Evolutionary conservation across 1,140 invertebrate species (phyloP).

Genomic region (Homalodisca vitripennis): DNA sequence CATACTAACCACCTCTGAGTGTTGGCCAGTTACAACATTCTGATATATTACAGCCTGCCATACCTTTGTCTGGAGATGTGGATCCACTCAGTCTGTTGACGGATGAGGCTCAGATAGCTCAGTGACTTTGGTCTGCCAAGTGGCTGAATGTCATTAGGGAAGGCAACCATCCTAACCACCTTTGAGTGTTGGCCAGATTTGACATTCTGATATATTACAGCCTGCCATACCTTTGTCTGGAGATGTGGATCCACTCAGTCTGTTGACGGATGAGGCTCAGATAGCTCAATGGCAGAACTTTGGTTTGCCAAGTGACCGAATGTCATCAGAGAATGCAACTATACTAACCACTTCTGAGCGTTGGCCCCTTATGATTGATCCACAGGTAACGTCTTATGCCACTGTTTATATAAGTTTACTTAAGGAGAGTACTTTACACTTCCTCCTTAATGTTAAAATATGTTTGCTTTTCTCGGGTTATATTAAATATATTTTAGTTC

Average conservation of each 20-base stretch:
- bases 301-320: conserved; percentile 85
- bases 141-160: conserved; percentile 92
- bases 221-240: conserved; percentile 76
- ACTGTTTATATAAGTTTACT: no score
- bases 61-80: conserved; percentile 73
- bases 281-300: conserved; percentile 92
- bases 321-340: conserved; percentile 94
- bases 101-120: conserved; percentile 87
- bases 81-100: conserved; percentile 83
- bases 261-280: conserved; percentile 88
- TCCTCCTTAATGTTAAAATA: no score
- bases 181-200: no score
- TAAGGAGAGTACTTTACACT: no score
- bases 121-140: conserved; percentile 90
- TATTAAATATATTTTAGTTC: no score
- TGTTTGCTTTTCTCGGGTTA: no score
- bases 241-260: conserved; percentile 73
- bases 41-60: conserved; percentile 59
- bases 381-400: conserved; percentile 66
- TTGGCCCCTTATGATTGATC: conserved; percentile 96
- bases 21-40: no score
- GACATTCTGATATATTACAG: conserved; percentile 51
- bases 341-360: conserved; percentile 87
- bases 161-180: conserved; percentile 88
- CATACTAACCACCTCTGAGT: no score